phyloP scores from a whole-genome alignment of 2,888 invertebrate genomes.

The Heliconius erato region DNA sequence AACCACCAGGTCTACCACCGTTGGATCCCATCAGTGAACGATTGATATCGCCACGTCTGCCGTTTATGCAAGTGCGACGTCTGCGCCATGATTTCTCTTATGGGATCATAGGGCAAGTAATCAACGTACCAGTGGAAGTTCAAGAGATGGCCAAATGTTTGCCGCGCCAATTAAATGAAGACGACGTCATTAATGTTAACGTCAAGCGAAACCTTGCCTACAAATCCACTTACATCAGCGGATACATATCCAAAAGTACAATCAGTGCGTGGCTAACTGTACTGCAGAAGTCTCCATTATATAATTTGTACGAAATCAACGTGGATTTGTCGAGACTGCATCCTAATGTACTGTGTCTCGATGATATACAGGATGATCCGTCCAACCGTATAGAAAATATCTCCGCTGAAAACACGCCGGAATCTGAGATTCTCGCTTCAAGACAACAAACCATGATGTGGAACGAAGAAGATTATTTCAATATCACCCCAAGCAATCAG shows the following conservation, averaged over 20 bases:
- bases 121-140: conserved; percentile 65
- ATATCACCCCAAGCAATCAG: conserved; percentile 60
- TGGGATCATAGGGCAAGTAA: conserved; percentile 67
- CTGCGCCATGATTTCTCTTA: conserved; percentile 59
- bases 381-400: conserved; percentile 56
- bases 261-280: conserved; percentile 58
- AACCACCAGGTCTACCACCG: conserved; percentile 58
- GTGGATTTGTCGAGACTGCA: conserved; percentile 58
- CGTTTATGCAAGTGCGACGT: conserved; percentile 65
- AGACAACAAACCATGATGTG: conserved; percentile 58
- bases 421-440: conserved; percentile 50
- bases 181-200: conserved; percentile 62
- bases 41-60: conserved; percentile 62
- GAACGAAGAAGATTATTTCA: conserved; percentile 60
- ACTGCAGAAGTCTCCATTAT: conserved; percentile 55
- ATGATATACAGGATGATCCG: background rate
- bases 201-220: conserved; percentile 60
- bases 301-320: conserved; percentile 60
- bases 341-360: background rate
- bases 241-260: conserved; percentile 57
- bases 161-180: conserved; percentile 62
- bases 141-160: conserved; percentile 62
- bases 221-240: conserved; percentile 59
- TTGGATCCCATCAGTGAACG: conserved; percentile 62
- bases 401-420: conserved; percentile 53